phyloP scores from a whole-genome alignment of 2,797 vertebrate species.

The Coranthus polyacanthus region DNA sequence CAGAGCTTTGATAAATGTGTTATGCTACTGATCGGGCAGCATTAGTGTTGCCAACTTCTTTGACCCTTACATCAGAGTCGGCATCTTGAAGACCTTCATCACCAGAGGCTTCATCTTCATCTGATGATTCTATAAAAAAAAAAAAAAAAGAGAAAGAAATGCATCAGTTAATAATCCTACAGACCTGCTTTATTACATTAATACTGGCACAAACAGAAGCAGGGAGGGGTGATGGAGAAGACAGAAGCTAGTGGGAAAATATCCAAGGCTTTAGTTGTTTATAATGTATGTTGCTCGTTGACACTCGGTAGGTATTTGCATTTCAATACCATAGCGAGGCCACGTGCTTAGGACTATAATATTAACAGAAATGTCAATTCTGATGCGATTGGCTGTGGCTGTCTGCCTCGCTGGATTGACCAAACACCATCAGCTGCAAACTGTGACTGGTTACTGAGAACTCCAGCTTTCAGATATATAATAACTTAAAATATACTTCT shows the following conservation, averaged over 20 bases:
- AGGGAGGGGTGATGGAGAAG: neutral
- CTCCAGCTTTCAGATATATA: neutral
- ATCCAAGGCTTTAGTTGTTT: constrained; percentile 22
- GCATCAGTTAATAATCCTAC: constrained; percentile 8
- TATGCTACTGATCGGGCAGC: neutral
- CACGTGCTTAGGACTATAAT: constrained; percentile 35
- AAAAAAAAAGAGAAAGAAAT: constrained; percentile 32
- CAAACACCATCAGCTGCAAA: constrained; percentile 33
- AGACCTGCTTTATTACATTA: constrained; percentile 2
- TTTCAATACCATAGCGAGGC: constrained; percentile 38
- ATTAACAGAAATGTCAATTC: constrained; percentile 10
- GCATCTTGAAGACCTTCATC: constrained; percentile 91
- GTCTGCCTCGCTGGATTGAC: constrained; percentile 26
- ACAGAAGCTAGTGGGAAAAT: neutral
- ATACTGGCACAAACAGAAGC: too few relatives aligned
- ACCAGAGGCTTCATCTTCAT: constrained; percentile 90
- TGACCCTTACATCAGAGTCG: constrained; percentile 92
- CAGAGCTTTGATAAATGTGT: too few relatives aligned
- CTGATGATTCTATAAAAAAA: constrained; percentile 89
- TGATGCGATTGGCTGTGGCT: constrained; percentile 34
- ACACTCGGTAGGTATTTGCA: constrained; percentile 46
- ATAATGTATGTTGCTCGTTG: constrained; percentile 15
- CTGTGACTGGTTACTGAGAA: neutral
- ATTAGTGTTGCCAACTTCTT: neutral
- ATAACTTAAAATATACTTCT: neutral